Percentiles rank a stretch among this genome's conserved stretches.
Evolutionary conservation across 2,888 invertebrate genomes (phyloP).

Genomic region (Petrolisthes manimaculis): DNA sequence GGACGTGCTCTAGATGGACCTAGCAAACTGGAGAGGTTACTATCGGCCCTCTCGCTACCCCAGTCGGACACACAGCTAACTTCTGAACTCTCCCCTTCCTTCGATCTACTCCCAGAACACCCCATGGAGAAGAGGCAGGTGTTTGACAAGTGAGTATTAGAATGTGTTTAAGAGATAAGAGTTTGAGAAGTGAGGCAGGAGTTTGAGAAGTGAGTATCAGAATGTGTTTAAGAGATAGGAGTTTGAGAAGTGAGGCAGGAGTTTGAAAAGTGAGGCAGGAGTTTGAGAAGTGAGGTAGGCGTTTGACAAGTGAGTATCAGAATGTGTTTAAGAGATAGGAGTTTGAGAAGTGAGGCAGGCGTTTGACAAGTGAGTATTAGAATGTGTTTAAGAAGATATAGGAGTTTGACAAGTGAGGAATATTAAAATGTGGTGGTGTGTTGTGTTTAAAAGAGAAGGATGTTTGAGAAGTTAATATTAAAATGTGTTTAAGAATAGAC

Average conservation of each 20-base stretch:
- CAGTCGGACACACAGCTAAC: not conserved
- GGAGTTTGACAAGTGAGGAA: not conserved
- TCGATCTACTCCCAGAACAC: not conserved
- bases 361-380: not conserved
- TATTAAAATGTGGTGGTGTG: no score
- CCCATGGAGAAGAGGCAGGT: slow-evolving; percentile 17
- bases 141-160: not conserved
- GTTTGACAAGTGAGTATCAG: not conserved
- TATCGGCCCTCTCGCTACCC: not conserved
- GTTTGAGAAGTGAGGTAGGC: not conserved
- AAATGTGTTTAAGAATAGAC: no score
- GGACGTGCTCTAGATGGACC: not conserved
- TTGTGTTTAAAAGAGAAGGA: no score
- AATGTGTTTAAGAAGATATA: not conserved
- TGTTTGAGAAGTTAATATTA: no score
- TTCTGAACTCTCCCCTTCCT: not conserved
- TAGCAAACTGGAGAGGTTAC: not conserved
- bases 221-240: not conserved
- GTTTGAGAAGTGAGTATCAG: not conserved
- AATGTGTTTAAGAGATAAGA: not conserved
- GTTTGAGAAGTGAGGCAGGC: not conserved
- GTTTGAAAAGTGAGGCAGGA: not conserved
- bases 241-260: not conserved
- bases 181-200: not conserved
- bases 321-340: not conserved